A percentile compares a stretch with the other conserved stretches of the same genome.
Evolutionary conservation across 2,113 vertebrate genomes (phyloP).

Genomic region (Tangachromis dhanisi): DNA sequence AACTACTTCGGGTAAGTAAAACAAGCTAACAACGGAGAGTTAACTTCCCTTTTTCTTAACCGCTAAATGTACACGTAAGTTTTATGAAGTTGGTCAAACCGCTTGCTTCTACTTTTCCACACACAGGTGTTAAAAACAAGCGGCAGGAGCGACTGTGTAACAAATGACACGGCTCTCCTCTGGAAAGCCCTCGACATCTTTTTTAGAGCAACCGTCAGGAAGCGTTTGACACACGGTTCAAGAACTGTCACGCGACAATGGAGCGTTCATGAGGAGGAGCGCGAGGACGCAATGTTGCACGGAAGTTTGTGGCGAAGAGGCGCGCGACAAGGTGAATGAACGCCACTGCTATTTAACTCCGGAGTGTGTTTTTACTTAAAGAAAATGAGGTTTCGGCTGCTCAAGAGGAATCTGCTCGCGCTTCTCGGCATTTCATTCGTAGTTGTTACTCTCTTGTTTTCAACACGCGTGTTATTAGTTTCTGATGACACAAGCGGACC

Average conservation of each 20-base stretch:
- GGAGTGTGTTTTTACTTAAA: not conserved
- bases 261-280: not conserved
- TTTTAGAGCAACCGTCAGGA: not conserved
- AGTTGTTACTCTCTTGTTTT: constrained; percentile 35
- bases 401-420: constrained; percentile 54
- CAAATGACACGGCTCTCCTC: not conserved
- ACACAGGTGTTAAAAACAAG: constrained; percentile 8
- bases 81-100: not conserved
- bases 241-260: not conserved
- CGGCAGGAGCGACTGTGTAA: not conserved
- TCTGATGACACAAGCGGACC: not conserved
- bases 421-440: constrained; percentile 39
- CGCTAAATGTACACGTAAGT: not conserved
- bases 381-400: constrained; percentile 65
- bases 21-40: not conserved
- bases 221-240: not conserved
- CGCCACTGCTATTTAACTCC: not conserved
- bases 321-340: not conserved
- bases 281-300: not conserved
- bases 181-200: not conserved
- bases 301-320: not conserved
- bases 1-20: constrained; percentile 20
- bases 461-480: constrained; percentile 9
- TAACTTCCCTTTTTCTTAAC: not conserved
- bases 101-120: not conserved